Base-by-base conservation (phyloP, 2,113 vertebrate genomes). In the Ceuthmochares aereus region DNA sequence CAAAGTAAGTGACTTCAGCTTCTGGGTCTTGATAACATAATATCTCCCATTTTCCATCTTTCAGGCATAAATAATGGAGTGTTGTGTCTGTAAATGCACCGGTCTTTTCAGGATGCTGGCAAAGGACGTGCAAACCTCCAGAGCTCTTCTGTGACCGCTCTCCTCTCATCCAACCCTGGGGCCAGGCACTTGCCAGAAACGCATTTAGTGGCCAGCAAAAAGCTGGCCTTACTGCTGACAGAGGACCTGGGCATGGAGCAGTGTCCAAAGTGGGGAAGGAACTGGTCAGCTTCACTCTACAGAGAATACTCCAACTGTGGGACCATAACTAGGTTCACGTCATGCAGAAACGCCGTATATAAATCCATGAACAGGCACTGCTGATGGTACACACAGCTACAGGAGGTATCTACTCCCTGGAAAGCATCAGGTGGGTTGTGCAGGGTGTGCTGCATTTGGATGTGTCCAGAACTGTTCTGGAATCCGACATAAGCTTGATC, bases 331-430 rank as follows among this genome's bases (percentile, higher is more conserved):
- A 43, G 32, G 30, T 6, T 73, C 51, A 7, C 32, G 6, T 3
- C 2, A 0, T 7, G 36, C 62, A 58, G 63, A 32, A 20, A 29
- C 2, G 0, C 7, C 29, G 36, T 3, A 3, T 18, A 7, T 26
- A 47, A 59, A 64, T 12, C 43, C 18, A 6, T 6, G 14, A 52
- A 8, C 4, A 27, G 21, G n/a, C 13, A 52, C 0, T 0, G 3
- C 20, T 63, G 52, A 10, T 0, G 4, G 25, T 30, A 14, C 17
- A 26, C 12, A 5, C 37, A 40, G 36, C n/a, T 40, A 6, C 14
- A 37, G 20, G 21, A 34, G 78, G 25, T n/a, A 12, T 51, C 23
- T 0, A 1, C n/a, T 59, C 42, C 18, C 26, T 16, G 51, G 51
- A 64, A 47, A 84, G n/a, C 22, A 60, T 17, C 34, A 45, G 52